phyloP scores from a whole-genome alignment of 2,888 invertebrate genomes.

The Oithona nana region DNA sequence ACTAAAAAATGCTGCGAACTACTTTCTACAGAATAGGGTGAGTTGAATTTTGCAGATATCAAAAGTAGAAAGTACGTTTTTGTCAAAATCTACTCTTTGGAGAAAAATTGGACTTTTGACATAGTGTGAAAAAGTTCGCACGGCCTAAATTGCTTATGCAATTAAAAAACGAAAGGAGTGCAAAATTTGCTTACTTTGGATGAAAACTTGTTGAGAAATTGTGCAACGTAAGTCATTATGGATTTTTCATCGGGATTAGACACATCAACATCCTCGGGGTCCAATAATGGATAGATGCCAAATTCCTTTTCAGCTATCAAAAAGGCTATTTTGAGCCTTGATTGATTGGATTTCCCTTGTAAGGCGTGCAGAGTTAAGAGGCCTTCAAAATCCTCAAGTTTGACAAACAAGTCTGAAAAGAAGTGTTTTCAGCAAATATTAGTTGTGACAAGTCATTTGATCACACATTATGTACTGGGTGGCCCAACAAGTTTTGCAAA shows the following conservation, averaged over 20 bases:
- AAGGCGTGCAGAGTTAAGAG: slow-evolving; percentile 37
- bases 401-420: not conserved
- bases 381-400: slow-evolving; percentile 3
- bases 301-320: slow-evolving; percentile 74
- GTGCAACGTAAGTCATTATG: slow-evolving; percentile 95
- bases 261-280: slow-evolving; percentile 89
- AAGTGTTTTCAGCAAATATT: not conserved
- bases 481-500: too few relatives aligned
- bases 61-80: too few relatives aligned
- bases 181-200: not conserved
- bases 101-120: too few relatives aligned
- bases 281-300: slow-evolving; percentile 73
- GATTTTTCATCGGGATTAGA: slow-evolving; percentile 90
- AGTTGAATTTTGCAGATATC: too few relatives aligned
- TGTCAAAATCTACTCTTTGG: too few relatives aligned
- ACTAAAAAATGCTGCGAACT: too few relatives aligned
- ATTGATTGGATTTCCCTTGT: slow-evolving; percentile 52
- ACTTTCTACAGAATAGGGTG: too few relatives aligned
- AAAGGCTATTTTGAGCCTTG: slow-evolving; percentile 76
- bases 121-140: not conserved
- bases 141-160: not conserved
- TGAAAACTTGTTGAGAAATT: slow-evolving; percentile 65
- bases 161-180: too few relatives aligned
- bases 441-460: not conserved
- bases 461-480: too few relatives aligned